Percentiles rank a stretch among this genome's conserved stretches.
These are phyloP conservation scores for cattle (Bos taurus) DNA, from an alignment of 2,113 vertebrate species.

Conservation along the genomic window DNA sequence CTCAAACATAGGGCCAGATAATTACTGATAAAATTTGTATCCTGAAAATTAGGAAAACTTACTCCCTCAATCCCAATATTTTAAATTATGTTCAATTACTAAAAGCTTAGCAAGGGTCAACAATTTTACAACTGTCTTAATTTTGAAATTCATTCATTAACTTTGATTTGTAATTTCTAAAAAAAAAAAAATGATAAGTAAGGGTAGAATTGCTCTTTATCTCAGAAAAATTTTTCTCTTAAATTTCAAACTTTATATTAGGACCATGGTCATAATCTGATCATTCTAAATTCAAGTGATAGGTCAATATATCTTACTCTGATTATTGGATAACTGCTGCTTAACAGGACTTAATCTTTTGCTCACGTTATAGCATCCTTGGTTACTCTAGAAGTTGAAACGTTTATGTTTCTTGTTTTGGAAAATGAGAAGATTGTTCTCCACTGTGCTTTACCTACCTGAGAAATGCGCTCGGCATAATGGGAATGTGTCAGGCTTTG, in stretches of 20 bases:
- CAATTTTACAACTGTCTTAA: not conserved
- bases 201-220: not conserved
- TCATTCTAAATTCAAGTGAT: not conserved
- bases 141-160: not conserved
- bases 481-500: not conserved
- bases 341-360: not conserved
- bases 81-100: not conserved
- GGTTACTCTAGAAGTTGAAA: not conserved
- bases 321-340: not conserved
- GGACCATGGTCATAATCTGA: not conserved
- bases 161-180: not conserved
- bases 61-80: not conserved
- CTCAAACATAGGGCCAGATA: not conserved
- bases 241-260: not conserved
- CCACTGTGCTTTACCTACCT: not conserved
- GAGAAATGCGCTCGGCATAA: not conserved
- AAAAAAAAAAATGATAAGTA: not conserved
- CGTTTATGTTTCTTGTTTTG: not conserved
- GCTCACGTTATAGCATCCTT: not conserved
- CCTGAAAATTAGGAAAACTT: not conserved
- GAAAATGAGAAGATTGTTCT: not conserved
- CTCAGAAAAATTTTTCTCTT: not conserved
- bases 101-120: not conserved
- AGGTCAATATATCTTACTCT: not conserved
- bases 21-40: not conserved